Percentiles rank a stretch among this genome's conserved stretches.
These are phyloP conservation scores for Orthonychiurus folsomi DNA, from an alignment of 2,888 invertebrate genomes.

Conservation along the genomic window DNA sequence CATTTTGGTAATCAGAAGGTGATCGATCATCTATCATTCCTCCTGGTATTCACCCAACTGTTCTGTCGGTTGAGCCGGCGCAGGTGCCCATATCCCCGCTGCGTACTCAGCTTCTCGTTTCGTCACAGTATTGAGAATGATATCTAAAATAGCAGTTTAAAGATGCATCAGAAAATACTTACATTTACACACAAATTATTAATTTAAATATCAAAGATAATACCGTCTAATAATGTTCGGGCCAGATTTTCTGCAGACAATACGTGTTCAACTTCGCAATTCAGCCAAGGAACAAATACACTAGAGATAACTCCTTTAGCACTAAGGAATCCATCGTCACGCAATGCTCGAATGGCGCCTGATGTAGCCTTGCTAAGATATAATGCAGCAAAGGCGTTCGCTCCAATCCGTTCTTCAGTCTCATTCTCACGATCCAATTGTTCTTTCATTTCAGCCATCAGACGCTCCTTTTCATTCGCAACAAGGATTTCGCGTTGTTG, in stretches of 20 bases:
- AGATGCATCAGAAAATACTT: background rate
- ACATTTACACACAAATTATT: background rate
- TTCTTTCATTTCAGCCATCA: constrained; percentile 14
- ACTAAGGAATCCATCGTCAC: constrained; percentile 16
- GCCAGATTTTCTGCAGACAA: constrained; percentile 13
- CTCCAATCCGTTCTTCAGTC: constrained; percentile 14
- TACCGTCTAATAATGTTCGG: constrained; percentile 24
- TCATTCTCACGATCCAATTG: constrained; percentile 15
- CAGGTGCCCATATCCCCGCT: background rate
- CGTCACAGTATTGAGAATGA: constrained; percentile 2
- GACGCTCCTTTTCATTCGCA: constrained; percentile 23
- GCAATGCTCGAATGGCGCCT: constrained; percentile 4
- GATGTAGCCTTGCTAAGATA: constrained; percentile 11
- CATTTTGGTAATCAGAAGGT: no score
- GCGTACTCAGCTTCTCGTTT: constrained; percentile 15
- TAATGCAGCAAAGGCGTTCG: constrained; percentile 15
- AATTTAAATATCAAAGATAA: no score
- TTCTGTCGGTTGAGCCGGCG: no score
- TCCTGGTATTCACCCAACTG: no score
- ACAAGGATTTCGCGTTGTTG: constrained; percentile 24
- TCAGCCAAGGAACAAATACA: constrained; percentile 22
- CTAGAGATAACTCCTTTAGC: constrained; percentile 13
- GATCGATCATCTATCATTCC: no score
- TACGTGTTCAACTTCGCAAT: constrained; percentile 17
- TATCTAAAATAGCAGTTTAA: constrained; percentile 4